Evolutionary conservation across 92 coral and sea anemone species (phyloP).

Genomic region (Zoanthus solanderi): DNA sequence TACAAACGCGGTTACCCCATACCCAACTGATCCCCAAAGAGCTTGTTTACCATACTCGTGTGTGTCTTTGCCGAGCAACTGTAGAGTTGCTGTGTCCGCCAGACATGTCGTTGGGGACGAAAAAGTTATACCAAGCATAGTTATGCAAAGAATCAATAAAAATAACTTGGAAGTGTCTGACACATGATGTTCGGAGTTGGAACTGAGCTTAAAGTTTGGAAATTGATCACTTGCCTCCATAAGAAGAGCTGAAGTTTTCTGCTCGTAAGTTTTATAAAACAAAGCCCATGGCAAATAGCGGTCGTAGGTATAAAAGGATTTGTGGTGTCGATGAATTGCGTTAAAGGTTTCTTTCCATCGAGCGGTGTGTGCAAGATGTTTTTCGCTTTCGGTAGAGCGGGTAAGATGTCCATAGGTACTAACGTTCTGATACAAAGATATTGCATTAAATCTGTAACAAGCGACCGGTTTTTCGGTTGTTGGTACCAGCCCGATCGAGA

Average conservation of each 20-base stretch:
- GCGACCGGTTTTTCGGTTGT: constrained; percentile 82
- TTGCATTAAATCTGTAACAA: constrained; percentile 81
- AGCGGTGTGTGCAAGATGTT: constrained; percentile 26
- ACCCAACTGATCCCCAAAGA: constrained; percentile 97
- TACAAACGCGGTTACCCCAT: constrained; percentile 89
- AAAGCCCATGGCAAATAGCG: constrained; percentile 90
- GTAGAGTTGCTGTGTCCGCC: constrained; percentile 98
- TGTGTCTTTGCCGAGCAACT: constrained; percentile 87
- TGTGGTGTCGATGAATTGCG: constrained; percentile 60
- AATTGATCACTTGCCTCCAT: constrained; percentile 76
- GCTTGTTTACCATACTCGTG: constrained; percentile 99
- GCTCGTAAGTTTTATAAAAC: constrained; percentile 74
- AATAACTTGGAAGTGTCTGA: constrained; percentile 86
- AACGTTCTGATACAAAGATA: constrained; percentile 70
- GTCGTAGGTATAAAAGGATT: constrained; percentile 61
- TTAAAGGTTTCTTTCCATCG: constrained; percentile 46
- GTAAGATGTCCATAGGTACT: constrained; percentile 38
- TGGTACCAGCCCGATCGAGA: constrained; percentile 88
- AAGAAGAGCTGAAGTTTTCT: constrained; percentile 74
- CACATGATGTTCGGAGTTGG: constrained; percentile 80
- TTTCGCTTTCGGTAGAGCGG: constrained; percentile 26
- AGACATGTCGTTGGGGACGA: constrained; percentile 95
- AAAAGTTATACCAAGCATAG: constrained; percentile 81
- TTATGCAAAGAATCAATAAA: constrained; percentile 79
- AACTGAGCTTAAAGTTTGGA: constrained; percentile 75